Evolutionary conservation across 2,797 vertebrate species (phyloP).

Genomic region (Apodemus agrarius): DNA sequence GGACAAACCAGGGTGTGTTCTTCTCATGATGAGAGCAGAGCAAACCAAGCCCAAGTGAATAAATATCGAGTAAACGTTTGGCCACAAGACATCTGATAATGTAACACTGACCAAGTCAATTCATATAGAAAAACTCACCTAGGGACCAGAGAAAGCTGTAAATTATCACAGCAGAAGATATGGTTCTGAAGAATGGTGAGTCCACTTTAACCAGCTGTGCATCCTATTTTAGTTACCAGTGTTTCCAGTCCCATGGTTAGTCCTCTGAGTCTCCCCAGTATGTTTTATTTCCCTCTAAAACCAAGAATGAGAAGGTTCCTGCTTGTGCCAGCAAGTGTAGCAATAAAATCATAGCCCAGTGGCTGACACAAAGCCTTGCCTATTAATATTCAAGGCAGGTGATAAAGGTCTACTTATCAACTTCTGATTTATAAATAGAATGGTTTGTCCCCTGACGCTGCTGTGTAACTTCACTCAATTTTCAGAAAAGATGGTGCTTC

Average conservation of each 20-base stretch:
- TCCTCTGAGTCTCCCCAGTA: not conserved
- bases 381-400: conserved; percentile 58
- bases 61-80: not conserved
- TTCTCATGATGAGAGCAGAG: not conserved
- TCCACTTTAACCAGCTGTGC: not conserved
- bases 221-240: not conserved
- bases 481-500: conserved; percentile 58
- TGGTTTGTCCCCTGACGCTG: conserved; percentile 5
- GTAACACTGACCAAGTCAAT: not conserved
- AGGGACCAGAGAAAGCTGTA: not conserved
- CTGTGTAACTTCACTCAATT: conserved; percentile 68
- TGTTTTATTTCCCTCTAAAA: conserved; percentile 33
- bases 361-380: not conserved
- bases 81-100: not conserved
- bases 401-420: conserved; percentile 56
- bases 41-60: not conserved
- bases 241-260: not conserved
- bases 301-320: not conserved
- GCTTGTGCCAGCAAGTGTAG: not conserved
- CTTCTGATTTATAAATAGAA: conserved; percentile 63
- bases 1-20: not conserved
- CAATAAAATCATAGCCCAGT: conserved; percentile 21
- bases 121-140: not conserved
- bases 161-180: not conserved
- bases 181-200: not conserved